These are phyloP conservation scores for Heteractis magnifica DNA, from an alignment of 92 coral and sea anemone genomes.

Conservation along the genomic window DNA sequence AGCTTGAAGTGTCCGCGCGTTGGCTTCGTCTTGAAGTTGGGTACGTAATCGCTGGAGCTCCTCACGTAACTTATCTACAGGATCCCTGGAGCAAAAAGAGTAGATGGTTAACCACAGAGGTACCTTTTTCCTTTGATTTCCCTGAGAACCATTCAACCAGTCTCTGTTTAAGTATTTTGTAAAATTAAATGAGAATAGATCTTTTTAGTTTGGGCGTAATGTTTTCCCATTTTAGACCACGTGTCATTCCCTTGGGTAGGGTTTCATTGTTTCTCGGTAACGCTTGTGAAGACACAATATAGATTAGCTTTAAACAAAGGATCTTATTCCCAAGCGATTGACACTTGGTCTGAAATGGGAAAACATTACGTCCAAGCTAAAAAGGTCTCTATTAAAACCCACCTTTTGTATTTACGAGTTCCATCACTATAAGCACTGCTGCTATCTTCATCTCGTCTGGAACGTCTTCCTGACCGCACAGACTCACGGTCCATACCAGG, in stretches of 20 bases:
- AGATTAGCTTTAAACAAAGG: too few relatives aligned
- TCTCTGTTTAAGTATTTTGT: too few relatives aligned
- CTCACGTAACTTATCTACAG: constrained; percentile 68
- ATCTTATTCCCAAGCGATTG: too few relatives aligned
- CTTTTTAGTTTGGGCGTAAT: not conserved
- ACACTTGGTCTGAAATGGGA: not conserved
- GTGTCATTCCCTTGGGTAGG: too few relatives aligned
- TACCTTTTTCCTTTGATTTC: too few relatives aligned
- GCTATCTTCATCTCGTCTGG: constrained; percentile 73
- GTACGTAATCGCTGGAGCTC: constrained; percentile 76
- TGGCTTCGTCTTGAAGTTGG: constrained; percentile 73
- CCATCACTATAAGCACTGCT: constrained; percentile 87
- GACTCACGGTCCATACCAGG: constrained; percentile 92
- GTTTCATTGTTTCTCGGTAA: too few relatives aligned
- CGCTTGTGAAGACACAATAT: too few relatives aligned
- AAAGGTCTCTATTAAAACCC: not conserved
- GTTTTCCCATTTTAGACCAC: too few relatives aligned
- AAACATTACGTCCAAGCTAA: not conserved
- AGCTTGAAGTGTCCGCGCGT: constrained; percentile 69
- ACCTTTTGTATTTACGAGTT: constrained; percentile 72
- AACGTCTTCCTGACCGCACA: constrained; percentile 81
- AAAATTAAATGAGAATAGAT: not conserved
- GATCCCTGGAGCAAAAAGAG: constrained; percentile 58
- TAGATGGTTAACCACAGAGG: not conserved
- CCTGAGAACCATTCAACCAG: too few relatives aligned